Percentiles rank a stretch among this genome's conserved stretches.
Conservation (phyloP, 2,888 invertebrate species). For the Drosophila ezoana region DNA sequence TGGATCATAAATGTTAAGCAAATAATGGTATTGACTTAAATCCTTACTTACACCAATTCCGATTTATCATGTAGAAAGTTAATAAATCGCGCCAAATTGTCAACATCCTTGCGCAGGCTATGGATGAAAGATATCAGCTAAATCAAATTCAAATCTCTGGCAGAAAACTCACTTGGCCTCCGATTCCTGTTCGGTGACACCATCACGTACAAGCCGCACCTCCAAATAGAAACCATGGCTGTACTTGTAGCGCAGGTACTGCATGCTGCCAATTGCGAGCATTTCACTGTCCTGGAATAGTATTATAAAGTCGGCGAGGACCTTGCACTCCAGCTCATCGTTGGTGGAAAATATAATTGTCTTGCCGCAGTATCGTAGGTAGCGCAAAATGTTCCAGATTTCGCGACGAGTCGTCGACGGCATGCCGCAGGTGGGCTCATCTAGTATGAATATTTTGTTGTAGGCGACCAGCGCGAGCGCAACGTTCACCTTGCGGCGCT, state of each 20-base stretch:
- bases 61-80: constrained; percentile 71
- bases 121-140: background rate
- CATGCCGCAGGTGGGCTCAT: constrained; percentile 86
- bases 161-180: constrained; percentile 63
- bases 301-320: constrained; percentile 90
- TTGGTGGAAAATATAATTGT: constrained; percentile 92
- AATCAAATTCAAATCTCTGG: background rate
- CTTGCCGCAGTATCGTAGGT: constrained; percentile 88
- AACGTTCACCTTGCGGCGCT: constrained; percentile 89
- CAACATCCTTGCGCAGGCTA: constrained; percentile 71
- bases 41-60: constrained; percentile 65
- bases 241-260: constrained; percentile 91
- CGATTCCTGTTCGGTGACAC: constrained; percentile 57
- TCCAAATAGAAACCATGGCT: constrained; percentile 85
- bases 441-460: constrained; percentile 89
- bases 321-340: constrained; percentile 93
- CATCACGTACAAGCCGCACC: constrained; percentile 73
- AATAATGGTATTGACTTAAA: no score
- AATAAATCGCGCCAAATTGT: constrained; percentile 70
- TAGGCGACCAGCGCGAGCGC: constrained; percentile 89
- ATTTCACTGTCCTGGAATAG: constrained; percentile 92
- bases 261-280: constrained; percentile 89
- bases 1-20: background rate
- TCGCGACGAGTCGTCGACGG: constrained; percentile 92
- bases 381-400: constrained; percentile 91